Base-by-base conservation (phyloP, 2,888 invertebrate genomes). In the Arrhopalites spinosus region DNA sequence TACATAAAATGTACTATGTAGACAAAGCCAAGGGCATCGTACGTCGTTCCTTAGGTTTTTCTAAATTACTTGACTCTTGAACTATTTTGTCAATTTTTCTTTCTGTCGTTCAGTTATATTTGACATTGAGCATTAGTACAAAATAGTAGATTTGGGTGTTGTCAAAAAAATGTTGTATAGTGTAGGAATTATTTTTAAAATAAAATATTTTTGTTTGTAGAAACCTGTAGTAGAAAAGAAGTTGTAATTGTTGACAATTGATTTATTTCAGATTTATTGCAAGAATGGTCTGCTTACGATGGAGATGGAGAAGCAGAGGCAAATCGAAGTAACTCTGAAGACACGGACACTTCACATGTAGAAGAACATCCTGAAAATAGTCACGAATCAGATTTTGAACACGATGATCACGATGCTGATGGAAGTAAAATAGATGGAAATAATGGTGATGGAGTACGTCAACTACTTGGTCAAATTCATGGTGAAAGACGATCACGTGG, bases 281-380 rank as follows among this genome's bases (percentile, higher is more conserved):
- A 74, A 7, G 70, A 76, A 64, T 75, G 73, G 50, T 78, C 77
- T 2, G 64, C 73, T 8, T 74, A 72, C n/a, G 76, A 75, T 25
- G 71, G 73, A n/a, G 72, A 73, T 36, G 78, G 43, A 36, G 75
- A 69, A 63, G 63, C 67, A 3, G 68, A 66, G 17, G 66, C 64
- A 45, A 71, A 63, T 23, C 69, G 78, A 43, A 83, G 80, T 53
- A 78, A 78, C 59, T 82, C 82, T 0, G 82, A 83, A 63, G 83
- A 83, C 66, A 79, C 80, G 30, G 83, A 83, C 56, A 79, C 81
- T 11, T 82, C 81, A 0, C 81, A 81, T 29, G 79, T 81, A 0
- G 81, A 81, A 53, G 82, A 82, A 15, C 77, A 77, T 64, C 79
- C 79, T n/a, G 80, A 83, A 20, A 56, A 56, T 56, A 70, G 70